Evolutionary conservation across 2,797 vertebrate species (phyloP).

Genomic region (Falco peregrinus): DNA sequence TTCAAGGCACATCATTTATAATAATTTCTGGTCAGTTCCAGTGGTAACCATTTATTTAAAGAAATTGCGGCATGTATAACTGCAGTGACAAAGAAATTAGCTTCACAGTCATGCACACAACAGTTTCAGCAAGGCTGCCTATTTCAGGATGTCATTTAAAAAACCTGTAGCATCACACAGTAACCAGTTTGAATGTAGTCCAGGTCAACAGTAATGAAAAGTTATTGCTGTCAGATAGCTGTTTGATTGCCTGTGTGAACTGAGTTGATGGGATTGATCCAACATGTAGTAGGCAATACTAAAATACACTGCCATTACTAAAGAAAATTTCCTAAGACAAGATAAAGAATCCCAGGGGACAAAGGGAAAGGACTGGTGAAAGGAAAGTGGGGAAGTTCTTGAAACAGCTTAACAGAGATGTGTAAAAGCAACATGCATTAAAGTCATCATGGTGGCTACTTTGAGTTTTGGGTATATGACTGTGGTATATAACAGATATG

Average conservation of each 20-base stretch:
- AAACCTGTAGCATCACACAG: neutral
- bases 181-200: neutral
- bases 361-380: neutral
- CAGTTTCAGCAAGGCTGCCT: neutral
- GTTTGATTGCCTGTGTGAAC: neutral
- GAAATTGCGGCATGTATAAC: neutral
- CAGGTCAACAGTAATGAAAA: neutral
- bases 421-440: neutral
- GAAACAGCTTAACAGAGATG: neutral
- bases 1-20: neutral
- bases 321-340: neutral
- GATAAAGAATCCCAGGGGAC: neutral
- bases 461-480: neutral
- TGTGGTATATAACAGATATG: neutral
- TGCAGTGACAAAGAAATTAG: neutral
- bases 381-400: neutral
- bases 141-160: neutral
- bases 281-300: rapidly evolving
- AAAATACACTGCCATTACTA: neutral
- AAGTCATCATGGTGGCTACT: neutral
- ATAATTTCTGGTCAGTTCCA: neutral
- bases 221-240: neutral
- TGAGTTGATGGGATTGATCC: neutral
- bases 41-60: neutral
- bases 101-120: neutral